A percentile compares a stretch with the other conserved stretches of the same genome.
Evolutionary conservation across 2,797 vertebrate genomes (phyloP).

Genomic region (Chelon labrosus): DNA sequence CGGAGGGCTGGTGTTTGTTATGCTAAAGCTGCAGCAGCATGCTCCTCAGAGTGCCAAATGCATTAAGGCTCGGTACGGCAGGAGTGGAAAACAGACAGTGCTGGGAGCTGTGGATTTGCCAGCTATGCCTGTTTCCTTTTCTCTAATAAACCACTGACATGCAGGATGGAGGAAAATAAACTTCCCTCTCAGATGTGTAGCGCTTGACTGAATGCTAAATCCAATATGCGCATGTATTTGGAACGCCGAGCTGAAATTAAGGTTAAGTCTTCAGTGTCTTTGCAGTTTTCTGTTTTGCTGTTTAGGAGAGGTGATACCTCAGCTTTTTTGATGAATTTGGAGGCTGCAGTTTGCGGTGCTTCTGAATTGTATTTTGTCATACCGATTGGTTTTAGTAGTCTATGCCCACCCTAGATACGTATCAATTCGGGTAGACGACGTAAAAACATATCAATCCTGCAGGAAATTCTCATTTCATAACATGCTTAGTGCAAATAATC

Average conservation of each 20-base stretch:
- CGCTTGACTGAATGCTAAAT: conserved; percentile 34
- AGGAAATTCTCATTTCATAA: too few species aligned
- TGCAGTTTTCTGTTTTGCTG: too few species aligned
- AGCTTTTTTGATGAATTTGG: too few species aligned
- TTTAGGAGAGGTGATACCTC: too few species aligned
- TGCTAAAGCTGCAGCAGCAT: conserved; percentile 75
- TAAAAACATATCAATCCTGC: too few species aligned
- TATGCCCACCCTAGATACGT: too few species aligned
- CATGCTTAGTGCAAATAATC: too few species aligned
- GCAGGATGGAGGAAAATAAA: conserved; percentile 47
- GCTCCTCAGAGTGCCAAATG: conserved; percentile 74
- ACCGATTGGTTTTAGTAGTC: neutral
- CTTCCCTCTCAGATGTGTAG: conserved; percentile 55
- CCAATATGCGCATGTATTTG: conserved; percentile 15
- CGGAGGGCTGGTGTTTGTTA: conserved; percentile 66
- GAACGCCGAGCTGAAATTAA: neutral
- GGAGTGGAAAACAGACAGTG: conserved; percentile 72
- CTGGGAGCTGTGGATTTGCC: conserved; percentile 73
- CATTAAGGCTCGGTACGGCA: conserved; percentile 70
- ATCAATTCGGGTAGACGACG: too few species aligned
- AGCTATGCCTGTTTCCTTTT: conserved; percentile 70
- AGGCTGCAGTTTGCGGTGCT: too few species aligned
- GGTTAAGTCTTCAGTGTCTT: neutral
- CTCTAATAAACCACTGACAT: conserved; percentile 72
- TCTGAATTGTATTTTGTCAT: too few species aligned